Evolutionary conservation across 2,113 vertebrate genomes (phyloP).

Genomic region (Oryzias curvinotus): DNA sequence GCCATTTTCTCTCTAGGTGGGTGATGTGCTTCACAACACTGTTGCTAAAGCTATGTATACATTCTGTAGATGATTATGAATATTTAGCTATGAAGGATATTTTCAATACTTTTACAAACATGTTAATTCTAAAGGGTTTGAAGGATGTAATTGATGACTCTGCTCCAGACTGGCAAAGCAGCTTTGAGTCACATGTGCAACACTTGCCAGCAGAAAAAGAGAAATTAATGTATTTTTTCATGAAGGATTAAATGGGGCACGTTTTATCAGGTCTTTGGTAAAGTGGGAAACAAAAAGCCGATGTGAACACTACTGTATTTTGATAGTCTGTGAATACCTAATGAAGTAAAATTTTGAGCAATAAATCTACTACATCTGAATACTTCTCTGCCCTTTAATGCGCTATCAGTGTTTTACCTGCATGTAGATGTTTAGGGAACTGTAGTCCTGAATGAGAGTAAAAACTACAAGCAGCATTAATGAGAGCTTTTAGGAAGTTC

Average conservation of each 20-base stretch:
- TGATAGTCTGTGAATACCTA: slow-evolving; percentile 38
- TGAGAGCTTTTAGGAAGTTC: no score
- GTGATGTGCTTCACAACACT: slow-evolving; percentile 13
- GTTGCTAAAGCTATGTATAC: slow-evolving; percentile 37
- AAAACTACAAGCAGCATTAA: no score
- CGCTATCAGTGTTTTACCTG: not conserved
- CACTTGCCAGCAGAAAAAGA: slow-evolving; percentile 18
- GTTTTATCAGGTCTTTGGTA: slow-evolving; percentile 14
- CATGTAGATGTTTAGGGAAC: no score
- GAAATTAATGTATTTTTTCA: not conserved
- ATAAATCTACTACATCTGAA: slow-evolving; percentile 46
- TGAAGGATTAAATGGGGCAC: slow-evolving; percentile 48
- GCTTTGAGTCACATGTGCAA: slow-evolving; percentile 14
- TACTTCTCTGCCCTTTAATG: not conserved
- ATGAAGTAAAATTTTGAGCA: slow-evolving; percentile 51
- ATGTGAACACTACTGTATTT: slow-evolving; percentile 13
- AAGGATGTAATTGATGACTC: slow-evolving; percentile 51
- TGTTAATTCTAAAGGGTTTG: slow-evolving; percentile 41
- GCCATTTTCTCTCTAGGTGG: slow-evolving; percentile 10
- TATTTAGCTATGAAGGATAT: slow-evolving; percentile 54
- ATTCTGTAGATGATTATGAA: slow-evolving; percentile 27
- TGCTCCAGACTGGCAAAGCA: slow-evolving; percentile 24
- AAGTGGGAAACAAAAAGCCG: slow-evolving; percentile 8
- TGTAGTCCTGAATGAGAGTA: no score
- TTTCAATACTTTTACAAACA: slow-evolving; percentile 35